Conservation (phyloP, 2,113 vertebrate genomes). For the Atractosteus spatula region DNA sequence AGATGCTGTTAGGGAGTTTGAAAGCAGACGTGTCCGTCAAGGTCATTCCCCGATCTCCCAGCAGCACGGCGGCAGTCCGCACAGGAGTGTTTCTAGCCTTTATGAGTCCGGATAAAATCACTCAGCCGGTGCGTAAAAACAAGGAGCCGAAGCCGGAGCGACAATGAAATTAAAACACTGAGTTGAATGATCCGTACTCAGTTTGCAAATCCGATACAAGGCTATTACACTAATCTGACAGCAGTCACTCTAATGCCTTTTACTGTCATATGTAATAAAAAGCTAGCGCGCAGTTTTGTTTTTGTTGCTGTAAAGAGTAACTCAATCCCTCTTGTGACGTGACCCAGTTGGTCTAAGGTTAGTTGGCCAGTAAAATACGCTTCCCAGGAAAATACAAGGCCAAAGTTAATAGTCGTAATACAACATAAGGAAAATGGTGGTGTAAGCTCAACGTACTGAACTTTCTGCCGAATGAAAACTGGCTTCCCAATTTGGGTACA, state of each 20-base stretch:
- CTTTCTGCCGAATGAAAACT: no score
- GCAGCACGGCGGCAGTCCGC: not conserved
- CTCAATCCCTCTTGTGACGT: not conserved
- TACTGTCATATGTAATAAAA: not conserved
- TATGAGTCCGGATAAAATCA: not conserved
- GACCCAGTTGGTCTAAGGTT: not conserved
- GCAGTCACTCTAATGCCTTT: not conserved
- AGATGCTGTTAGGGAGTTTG: conserved; percentile 41
- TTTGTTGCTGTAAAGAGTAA: not conserved
- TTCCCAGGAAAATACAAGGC: no score
- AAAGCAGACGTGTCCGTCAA: conserved; percentile 42
- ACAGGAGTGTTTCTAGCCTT: not conserved
- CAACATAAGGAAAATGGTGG: no score
- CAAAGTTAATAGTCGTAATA: no score
- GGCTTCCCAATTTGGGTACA: no score
- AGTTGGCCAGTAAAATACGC: no score
- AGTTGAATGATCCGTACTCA: not conserved
- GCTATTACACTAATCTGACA: no score
- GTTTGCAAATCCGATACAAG: not conserved
- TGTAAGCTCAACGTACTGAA: no score
- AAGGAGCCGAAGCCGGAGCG: not conserved
- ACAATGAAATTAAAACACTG: not conserved
- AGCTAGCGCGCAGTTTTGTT: not conserved
- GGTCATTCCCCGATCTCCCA: conserved; percentile 24
- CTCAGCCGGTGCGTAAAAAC: not conserved